Conservation (phyloP, 2,797 vertebrate genomes). For the Melanotaenia parkinsoni region DNA sequence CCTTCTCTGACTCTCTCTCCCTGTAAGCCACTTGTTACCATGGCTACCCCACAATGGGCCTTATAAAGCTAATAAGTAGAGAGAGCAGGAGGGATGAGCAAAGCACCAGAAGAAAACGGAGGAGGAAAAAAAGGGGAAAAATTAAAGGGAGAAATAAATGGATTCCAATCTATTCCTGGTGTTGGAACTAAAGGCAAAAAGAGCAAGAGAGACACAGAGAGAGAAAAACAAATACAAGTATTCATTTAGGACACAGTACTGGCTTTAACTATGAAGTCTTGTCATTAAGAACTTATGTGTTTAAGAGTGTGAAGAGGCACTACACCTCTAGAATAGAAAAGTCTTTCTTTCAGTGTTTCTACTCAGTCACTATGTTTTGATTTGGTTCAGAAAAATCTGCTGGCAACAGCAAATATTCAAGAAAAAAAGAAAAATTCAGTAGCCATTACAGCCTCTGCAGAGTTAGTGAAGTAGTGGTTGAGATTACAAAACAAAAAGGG, state of each 20-base stretch:
- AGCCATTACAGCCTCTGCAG: no score
- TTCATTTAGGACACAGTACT: slow-evolving; percentile 5
- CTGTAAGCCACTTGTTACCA: slow-evolving; percentile 82
- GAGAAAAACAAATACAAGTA: slow-evolving; percentile 7
- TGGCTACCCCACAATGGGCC: slow-evolving; percentile 84
- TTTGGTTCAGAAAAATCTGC: not conserved
- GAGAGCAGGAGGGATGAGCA: slow-evolving; percentile 57
- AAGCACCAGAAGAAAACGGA: slow-evolving; percentile 36
- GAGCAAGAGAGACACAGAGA: not conserved
- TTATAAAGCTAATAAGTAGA: slow-evolving; percentile 80
- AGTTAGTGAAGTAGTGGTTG: no score
- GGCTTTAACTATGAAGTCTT: not conserved
- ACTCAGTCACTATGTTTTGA: not conserved
- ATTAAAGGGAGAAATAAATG: slow-evolving; percentile 62
- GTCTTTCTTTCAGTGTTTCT: not conserved
- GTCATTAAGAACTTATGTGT: slow-evolving; percentile 1
- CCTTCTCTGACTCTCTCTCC: slow-evolving; percentile 51
- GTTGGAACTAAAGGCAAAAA: slow-evolving; percentile 33
- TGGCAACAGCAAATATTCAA: not conserved
- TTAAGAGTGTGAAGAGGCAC: not conserved
- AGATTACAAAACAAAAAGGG: no score
- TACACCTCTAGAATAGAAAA: not conserved
- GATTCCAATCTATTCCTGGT: slow-evolving; percentile 68
- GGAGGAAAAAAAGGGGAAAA: slow-evolving; percentile 24
- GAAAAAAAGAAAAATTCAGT: no score